A percentile compares a stretch with the other conserved stretches of the same genome.
Evolutionary conservation across 2,113 vertebrate genomes (phyloP).

Genomic region (Anser cygnoides): DNA sequence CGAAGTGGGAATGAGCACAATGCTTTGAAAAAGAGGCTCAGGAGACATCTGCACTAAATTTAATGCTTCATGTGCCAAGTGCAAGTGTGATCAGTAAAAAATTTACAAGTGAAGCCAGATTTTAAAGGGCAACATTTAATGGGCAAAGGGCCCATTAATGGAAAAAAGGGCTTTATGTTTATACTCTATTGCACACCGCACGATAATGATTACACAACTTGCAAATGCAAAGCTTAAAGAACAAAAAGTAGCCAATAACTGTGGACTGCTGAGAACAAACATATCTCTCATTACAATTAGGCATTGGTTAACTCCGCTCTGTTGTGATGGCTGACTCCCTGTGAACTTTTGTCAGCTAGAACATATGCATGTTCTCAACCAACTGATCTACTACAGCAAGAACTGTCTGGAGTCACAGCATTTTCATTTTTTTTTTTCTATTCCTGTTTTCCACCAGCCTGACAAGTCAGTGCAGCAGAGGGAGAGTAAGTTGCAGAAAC

Average conservation of each 20-base stretch:
- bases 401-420: not conserved
- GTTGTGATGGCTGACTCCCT: not conserved
- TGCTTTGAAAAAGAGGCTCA: not conserved
- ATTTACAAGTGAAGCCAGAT: not conserved
- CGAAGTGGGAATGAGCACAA: not conserved
- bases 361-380: not conserved
- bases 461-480: not conserved
- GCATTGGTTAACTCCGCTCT: not conserved
- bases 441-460: rapidly evolving
- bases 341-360: not conserved
- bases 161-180: not conserved
- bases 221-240: not conserved
- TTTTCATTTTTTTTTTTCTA: not conserved
- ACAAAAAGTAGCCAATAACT: not conserved
- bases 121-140: not conserved
- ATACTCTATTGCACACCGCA: not conserved
- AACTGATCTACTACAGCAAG: not conserved
- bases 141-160: too few species aligned
- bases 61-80: not conserved
- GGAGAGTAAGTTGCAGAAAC: not conserved
- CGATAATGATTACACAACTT: not conserved
- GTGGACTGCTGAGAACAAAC: not conserved
- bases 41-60: not conserved
- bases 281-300: not conserved
- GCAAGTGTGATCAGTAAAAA: not conserved